Evolutionary conservation across 2,797 vertebrate genomes (phyloP).

Genomic region (Delichon dasypus): DNA sequence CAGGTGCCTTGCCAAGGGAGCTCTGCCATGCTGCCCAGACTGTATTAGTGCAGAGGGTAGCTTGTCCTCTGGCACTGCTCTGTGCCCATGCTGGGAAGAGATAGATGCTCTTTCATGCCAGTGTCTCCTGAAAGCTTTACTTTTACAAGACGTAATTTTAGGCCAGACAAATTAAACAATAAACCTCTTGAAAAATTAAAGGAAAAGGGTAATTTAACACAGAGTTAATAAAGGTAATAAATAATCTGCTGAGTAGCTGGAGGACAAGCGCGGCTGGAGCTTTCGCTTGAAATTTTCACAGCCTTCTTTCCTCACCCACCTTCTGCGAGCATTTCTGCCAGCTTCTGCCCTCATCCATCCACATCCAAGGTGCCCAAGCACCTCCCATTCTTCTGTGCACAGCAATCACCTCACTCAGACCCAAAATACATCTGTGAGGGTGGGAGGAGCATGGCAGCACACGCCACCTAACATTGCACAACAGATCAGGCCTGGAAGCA

Average conservation of each 20-base stretch:
- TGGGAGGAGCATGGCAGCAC: neutral
- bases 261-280: neutral
- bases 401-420: neutral
- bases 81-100: neutral
- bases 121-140: neutral
- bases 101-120: neutral
- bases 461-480: neutral
- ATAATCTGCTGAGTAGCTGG: neutral
- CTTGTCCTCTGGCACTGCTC: neutral
- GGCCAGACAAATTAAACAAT: neutral
- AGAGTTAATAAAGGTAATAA: conserved; percentile 11
- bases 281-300: neutral
- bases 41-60: neutral
- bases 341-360: neutral
- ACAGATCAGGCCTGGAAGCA: neutral
- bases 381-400: neutral
- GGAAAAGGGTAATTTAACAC: neutral
- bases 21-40: neutral
- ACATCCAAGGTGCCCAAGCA: neutral
- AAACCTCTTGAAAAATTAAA: neutral
- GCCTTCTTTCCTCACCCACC: neutral
- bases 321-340: neutral
- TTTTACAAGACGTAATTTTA: neutral
- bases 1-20: neutral
- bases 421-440: neutral